phyloP scores from a whole-genome alignment of 1,140 invertebrate genomes.

The Drosophila parabipectinata region DNA sequence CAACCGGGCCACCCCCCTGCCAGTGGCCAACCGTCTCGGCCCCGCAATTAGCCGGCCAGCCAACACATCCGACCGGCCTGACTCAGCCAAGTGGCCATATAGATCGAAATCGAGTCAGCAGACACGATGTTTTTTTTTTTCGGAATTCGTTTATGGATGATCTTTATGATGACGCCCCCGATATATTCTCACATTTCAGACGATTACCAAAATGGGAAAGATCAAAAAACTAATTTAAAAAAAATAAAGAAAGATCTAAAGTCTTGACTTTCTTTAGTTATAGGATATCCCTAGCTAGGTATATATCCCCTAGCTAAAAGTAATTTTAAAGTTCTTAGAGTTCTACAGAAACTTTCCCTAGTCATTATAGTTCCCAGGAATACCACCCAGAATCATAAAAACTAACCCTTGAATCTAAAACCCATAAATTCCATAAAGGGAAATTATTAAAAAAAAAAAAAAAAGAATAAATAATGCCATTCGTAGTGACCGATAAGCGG shows the following conservation, averaged over 20 bases:
- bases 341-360: no score
- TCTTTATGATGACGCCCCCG: slow-evolving; percentile 29
- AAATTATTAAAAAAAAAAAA: not conserved
- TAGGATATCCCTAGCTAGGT: no score
- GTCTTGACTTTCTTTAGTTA: no score
- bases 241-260: no score
- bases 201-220: slow-evolving; percentile 30
- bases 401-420: not conserved
- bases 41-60: slow-evolving; percentile 49
- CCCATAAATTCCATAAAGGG: no score
- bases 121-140: not conserved
- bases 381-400: no score
- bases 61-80: slow-evolving; percentile 21
- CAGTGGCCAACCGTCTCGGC: no score
- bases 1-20: not conserved
- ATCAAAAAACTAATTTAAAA: slow-evolving; percentile 4
- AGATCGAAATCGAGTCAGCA: slow-evolving; percentile 13
- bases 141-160: slow-evolving; percentile 1
- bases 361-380: no score
- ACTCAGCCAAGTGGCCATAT: slow-evolving; percentile 25
- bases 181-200: slow-evolving; percentile 25
- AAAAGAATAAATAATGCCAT: slow-evolving; percentile 24
- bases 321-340: no score
- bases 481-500: slow-evolving; percentile 43
- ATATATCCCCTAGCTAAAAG: no score